Evolutionary conservation across 2,888 invertebrate species (phyloP), one percentile per base, ranked within the genome.

Genomic region (Nemapogon koenigi): DNA sequence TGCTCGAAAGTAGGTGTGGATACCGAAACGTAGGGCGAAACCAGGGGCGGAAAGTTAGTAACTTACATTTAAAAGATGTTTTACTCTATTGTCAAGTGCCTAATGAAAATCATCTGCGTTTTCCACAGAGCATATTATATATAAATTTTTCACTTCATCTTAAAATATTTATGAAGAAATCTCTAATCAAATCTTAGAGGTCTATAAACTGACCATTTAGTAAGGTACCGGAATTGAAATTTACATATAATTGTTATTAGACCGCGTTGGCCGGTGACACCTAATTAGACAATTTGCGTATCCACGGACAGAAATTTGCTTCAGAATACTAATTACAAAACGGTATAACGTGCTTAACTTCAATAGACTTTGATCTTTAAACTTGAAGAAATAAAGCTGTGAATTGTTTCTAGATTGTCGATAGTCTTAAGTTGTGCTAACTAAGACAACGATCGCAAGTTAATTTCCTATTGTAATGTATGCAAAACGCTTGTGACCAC

Each of bases 241-340:
- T 64, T 54, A 55, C 65, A 67, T 66, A 46, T 49, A 50, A 53
- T 59, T 62, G 61, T 61, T 67, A 63, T 59, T 63, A 55, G 55
- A 53, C 49, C 57, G 46, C 51, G 35, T 42, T 52, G 57, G 58
- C 62, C 62, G 53, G 59, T 55, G 31, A 59, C 63, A 56, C 57
- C 57, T 70, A 70, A 73, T 75, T 61, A 71, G 61, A 55, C 72
- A 65, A 75, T 75, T 76, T 67, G 68, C 71, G 61, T 65, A 63
- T 59, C 55, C 54, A 52, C 47, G 54, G 43, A 51, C 51, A 53
- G 46, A 49, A 49, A 49, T 48, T 49, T 41, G 46, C 44, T 11
- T 10, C 3, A 18, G 11, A 6, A 27, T 11, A 4, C 18, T 19
- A 37, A 19, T 16, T 22, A 18, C 14, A 16, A 19, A 33, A 33